Conservation (phyloP, 1,140 invertebrate species). For the Diuraphis noxia region DNA sequence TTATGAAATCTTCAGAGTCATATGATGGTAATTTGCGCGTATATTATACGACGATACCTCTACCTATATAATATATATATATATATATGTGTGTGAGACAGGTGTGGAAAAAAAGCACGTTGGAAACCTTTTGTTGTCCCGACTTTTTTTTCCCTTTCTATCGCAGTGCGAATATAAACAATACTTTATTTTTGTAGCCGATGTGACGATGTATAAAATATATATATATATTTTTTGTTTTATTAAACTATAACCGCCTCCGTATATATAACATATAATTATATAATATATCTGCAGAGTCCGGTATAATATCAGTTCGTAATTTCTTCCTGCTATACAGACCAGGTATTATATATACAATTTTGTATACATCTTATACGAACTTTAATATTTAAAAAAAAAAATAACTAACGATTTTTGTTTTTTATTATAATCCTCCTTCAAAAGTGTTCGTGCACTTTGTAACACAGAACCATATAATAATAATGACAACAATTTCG, state of each 20-base stretch:
- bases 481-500: too few species aligned
- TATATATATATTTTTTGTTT: neutral
- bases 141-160: neutral
- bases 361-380: neutral
- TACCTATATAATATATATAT: too few species aligned
- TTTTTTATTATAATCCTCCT: neutral
- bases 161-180: neutral
- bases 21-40: neutral
- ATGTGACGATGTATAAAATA: neutral
- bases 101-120: conserved; percentile 1
- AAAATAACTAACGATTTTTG: neutral
- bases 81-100: neutral
- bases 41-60: neutral
- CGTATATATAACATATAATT: neutral
- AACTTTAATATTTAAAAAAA: neutral
- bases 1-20: neutral
- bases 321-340: too few species aligned
- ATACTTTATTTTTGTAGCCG: neutral
- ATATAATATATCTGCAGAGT: neutral
- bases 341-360: neutral
- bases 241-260: neutral
- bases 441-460: neutral
- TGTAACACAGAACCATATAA: neutral
- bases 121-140: neutral
- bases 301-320: neutral